These are phyloP conservation scores for Philopedon plagiatum DNA, from an alignment of 2,888 invertebrate genomes.

Conservation along the genomic window DNA sequence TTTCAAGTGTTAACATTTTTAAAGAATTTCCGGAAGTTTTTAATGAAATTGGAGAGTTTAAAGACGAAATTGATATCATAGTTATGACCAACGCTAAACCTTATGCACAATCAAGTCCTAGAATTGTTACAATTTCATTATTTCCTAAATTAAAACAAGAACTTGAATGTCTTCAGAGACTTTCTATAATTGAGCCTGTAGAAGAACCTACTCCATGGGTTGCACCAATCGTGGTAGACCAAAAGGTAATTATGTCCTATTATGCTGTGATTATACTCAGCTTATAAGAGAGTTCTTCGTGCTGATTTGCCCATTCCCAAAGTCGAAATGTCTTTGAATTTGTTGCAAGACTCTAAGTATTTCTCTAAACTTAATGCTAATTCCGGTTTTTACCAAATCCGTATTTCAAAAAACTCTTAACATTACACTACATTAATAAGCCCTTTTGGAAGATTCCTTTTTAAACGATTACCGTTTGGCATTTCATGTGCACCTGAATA, in stretches of 20 bases:
- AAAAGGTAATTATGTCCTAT: constrained; percentile 17
- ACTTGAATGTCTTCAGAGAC: no score
- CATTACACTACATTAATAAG: constrained; percentile 16
- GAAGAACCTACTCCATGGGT: not conserved
- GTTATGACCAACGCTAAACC: no score
- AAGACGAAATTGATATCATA: no score
- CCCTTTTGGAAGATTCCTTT: constrained; percentile 46
- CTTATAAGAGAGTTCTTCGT: constrained; percentile 22
- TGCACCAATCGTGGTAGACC: no score
- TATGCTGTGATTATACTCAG: constrained; percentile 43
- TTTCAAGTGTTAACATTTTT: no score
- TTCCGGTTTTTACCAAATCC: not conserved
- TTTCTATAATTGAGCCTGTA: no score
- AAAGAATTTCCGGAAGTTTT: no score
- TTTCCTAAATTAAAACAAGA: no score
- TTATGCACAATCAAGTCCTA: no score
- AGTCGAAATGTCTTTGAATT: not conserved
- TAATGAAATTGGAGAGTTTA: no score
- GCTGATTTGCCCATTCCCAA: constrained; percentile 27
- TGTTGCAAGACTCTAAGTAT: not conserved
- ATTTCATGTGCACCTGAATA: constrained; percentile 40
- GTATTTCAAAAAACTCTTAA: not conserved
- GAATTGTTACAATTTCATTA: no score
- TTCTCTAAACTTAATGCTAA: not conserved
- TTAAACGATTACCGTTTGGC: constrained; percentile 43